These are phyloP conservation scores for Ptychochromis oligacanthus DNA, from an alignment of 2,113 vertebrate species.

Conservation along the genomic window DNA sequence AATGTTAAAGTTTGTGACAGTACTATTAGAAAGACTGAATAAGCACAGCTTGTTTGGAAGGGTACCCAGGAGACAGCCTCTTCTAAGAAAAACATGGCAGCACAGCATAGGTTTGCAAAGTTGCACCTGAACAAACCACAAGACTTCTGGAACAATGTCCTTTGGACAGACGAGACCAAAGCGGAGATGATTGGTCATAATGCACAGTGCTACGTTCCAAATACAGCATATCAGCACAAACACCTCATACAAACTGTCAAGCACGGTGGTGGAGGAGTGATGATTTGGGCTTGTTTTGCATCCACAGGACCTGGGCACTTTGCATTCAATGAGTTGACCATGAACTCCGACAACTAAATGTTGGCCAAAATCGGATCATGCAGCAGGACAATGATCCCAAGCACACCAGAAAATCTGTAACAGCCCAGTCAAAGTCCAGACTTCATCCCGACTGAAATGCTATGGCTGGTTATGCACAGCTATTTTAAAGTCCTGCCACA, in stretches of 20 bases:
- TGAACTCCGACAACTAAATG: not conserved
- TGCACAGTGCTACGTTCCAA: not conserved
- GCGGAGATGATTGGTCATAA: too few relatives aligned
- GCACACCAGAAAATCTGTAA: not conserved
- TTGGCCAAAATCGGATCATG: not conserved
- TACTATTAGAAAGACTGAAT: not conserved
- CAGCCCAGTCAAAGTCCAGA: not conserved
- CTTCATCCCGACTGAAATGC: too few relatives aligned
- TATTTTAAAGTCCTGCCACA: too few relatives aligned
- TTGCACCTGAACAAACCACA: not conserved
- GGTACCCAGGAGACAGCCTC: not conserved
- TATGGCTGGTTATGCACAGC: too few relatives aligned
- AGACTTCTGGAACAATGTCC: not conserved
- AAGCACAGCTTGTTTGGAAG: fast-evolving
- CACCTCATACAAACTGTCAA: not conserved
- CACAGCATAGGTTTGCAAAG: not conserved
- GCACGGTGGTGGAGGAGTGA: not conserved
- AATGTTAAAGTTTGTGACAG: not conserved
- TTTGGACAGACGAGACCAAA: not conserved
- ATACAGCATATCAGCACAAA: not conserved
- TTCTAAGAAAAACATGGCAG: not conserved
- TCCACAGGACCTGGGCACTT: not conserved
- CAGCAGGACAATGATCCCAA: not conserved
- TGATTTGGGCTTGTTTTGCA: not conserved
- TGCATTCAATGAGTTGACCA: not conserved